phyloP scores from a whole-genome alignment of 2,888 invertebrate species.

The Adelphocoris suturalis region DNA sequence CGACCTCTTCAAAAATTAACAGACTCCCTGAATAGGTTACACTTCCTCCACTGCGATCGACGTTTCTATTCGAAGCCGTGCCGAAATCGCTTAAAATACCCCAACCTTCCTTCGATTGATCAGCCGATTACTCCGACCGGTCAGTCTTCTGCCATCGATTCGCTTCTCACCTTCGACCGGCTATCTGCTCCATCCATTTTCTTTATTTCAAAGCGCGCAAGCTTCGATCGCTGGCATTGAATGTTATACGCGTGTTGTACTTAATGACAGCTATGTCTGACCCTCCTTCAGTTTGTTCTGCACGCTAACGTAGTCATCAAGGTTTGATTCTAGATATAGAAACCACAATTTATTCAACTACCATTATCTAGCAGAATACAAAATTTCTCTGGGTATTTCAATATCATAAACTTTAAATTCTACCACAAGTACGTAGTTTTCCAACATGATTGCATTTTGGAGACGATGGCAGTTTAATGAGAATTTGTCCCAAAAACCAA shows the following conservation, averaged over 20 bases:
- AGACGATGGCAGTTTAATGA: no score
- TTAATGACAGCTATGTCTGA: no score
- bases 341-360: no score
- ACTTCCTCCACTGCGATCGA: background rate
- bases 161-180: background rate
- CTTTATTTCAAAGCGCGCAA: background rate
- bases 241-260: background rate
- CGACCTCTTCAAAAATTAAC: slow-evolving; percentile 1
- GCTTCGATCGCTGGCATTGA: background rate
- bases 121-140: background rate
- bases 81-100: background rate
- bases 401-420: no score
- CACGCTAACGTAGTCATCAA: no score
- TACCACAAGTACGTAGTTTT: no score
- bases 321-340: no score
- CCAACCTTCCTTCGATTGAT: background rate
- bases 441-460: no score
- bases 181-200: background rate
- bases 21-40: background rate
- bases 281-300: no score
- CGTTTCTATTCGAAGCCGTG: slow-evolving; percentile 7
- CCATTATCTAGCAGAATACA: no score
- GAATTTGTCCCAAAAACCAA: no score
- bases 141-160: background rate
- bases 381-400: no score